Evolutionary conservation across 1,140 invertebrate species (phyloP).

Genomic region (Lamellibrachia luymesi): DNA sequence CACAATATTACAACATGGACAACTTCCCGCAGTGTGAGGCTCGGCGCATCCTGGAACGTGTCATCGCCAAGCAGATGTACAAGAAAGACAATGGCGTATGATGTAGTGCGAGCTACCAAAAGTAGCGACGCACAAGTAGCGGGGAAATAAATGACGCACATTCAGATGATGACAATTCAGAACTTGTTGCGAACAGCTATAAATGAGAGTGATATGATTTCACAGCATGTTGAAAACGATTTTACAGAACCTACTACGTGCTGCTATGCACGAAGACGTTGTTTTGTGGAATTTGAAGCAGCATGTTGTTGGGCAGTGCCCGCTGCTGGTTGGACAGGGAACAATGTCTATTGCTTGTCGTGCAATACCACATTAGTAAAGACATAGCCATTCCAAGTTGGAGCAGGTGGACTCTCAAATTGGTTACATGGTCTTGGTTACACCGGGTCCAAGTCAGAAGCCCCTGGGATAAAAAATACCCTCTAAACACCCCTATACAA

Average conservation of each 20-base stretch:
- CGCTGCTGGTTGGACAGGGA: not conserved
- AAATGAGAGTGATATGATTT: not conserved
- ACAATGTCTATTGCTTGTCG: not conserved
- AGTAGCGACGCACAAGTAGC: not conserved
- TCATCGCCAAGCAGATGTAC: constrained; percentile 49
- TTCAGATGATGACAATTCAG: not conserved
- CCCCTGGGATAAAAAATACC: no score
- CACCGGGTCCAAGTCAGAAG: no score
- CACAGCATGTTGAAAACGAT: not conserved
- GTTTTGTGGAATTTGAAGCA: no score
- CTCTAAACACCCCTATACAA: no score
- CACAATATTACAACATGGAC: constrained; percentile 96
- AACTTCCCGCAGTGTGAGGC: constrained; percentile 99
- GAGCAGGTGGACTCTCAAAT: not conserved
- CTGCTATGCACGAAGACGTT: not conserved
- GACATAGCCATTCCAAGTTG: not conserved
- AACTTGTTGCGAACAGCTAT: not conserved
- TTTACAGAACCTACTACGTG: not conserved
- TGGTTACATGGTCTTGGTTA: not conserved
- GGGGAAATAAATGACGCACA: not conserved
- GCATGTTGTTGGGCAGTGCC: not conserved
- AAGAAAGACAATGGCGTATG: constrained; percentile 24
- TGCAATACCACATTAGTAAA: not conserved
- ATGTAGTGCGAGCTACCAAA: not conserved
- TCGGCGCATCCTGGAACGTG: constrained; percentile 74